Conservation (phyloP, 2,113 vertebrate species). For the Anguilla rostrata region DNA sequence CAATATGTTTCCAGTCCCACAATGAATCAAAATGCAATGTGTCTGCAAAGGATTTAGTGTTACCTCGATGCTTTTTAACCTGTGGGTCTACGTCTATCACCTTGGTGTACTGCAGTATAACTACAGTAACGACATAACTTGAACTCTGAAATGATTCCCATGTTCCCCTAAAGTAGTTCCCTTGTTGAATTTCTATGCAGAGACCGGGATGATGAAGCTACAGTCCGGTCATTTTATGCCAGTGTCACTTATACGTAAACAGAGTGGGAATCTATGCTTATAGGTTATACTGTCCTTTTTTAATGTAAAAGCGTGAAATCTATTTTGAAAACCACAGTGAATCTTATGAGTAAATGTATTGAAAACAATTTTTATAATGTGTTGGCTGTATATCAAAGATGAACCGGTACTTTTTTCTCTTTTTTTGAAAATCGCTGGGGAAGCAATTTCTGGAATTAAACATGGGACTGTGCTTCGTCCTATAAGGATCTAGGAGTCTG, state of each 20-base stretch:
- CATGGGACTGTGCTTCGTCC: conserved; percentile 59
- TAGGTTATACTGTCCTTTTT: conserved; percentile 51
- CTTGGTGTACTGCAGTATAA: not conserved
- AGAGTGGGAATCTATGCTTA: conserved; percentile 61
- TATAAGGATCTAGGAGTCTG: conserved; percentile 70
- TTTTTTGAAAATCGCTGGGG: conserved; percentile 40
- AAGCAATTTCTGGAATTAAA: conserved; percentile 56
- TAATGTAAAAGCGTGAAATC: conserved; percentile 48
- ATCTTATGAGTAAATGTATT: not conserved
- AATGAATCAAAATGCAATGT: conserved; percentile 17
- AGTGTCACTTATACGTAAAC: conserved; percentile 75
- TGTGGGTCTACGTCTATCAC: not conserved
- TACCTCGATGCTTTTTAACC: not conserved
- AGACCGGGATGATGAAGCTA: conserved; percentile 44
- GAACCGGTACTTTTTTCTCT: not conserved
- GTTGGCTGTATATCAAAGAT: not conserved
- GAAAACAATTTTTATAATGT: not conserved
- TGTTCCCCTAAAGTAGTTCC: not conserved
- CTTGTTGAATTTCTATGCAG: conserved; percentile 15
- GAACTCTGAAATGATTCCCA: not conserved
- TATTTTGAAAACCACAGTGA: conserved; percentile 37
- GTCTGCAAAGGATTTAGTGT: not conserved
- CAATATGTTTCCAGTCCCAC: conserved; percentile 70
- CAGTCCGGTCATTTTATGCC: conserved; percentile 42
- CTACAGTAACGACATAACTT: not conserved